Base-by-base conservation (phyloP, 2,113 vertebrate species). In the Lates calcarifer region DNA sequence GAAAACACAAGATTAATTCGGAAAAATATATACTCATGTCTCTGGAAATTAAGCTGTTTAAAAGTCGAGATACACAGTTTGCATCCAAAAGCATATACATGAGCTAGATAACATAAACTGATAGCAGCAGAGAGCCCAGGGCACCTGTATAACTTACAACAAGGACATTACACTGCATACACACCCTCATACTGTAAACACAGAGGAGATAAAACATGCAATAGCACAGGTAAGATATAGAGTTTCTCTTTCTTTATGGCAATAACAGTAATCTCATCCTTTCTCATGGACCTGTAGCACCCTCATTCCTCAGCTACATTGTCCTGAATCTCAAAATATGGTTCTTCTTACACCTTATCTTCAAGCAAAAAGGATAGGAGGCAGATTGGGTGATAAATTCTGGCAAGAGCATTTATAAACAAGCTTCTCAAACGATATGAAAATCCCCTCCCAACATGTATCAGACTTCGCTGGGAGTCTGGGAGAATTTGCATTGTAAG, bases 221-320 rank as follows among this genome's bases (percentile, higher is more conserved):
- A 69, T 15, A 28, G 3, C 29, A 74, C 3, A n/a, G 17, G 11
- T n/a, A 39, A 62, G 17, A 74, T 81, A 86, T 89, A 45, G 51
- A n/a, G 71, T 92, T 85, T 87, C 86, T 61, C 18, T 60, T 62
- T 33, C 67, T 83, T 84, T 64, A 47, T 73, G 45, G 28, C 65
- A 81, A 84, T 79, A 78, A 87, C 67, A 71, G 64, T 76, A 86
- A 87, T 83, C 62, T 70, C 56, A 78, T 75, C 57, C 66, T 74
- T 77, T 81, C 51, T 68, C 72, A 33, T 76, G 35, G 60, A 49
- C 37, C 37, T 49, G 58, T 26, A 1, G 20, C 41, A 56, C 39
- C 43, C 26, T 67, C 49, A 33, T 37, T 75, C 58, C 62, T 64
- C 10, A 6, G 39, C 65, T 56, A 78, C 41, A 77, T 45, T 83